Conservation (phyloP, 2,797 vertebrate genomes). For the Sebastes matsubarae region DNA sequence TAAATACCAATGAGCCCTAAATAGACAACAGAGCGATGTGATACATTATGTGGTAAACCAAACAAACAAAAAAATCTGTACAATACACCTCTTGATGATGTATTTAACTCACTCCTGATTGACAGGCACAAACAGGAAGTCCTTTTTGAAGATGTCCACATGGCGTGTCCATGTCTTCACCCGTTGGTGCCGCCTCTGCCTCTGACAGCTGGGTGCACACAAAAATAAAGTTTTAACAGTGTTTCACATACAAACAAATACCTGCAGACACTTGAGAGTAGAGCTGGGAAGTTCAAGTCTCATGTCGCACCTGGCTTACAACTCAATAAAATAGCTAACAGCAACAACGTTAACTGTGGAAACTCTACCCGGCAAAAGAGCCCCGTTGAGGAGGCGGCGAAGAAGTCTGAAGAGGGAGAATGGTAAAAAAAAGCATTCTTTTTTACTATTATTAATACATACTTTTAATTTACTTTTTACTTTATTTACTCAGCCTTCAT, state of each 20-base stretch:
- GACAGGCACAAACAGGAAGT: constrained; percentile 97
- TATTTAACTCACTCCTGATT: constrained; percentile 94
- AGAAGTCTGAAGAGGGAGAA: no score
- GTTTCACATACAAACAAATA: background rate
- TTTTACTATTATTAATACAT: no score
- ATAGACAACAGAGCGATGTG: background rate
- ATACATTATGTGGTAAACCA: background rate
- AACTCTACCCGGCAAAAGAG: no score
- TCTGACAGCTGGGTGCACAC: constrained; percentile 71
- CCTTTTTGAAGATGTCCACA: constrained; percentile 96
- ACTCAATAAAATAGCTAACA: no score
- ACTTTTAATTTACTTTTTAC: no score
- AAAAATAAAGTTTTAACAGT: background rate
- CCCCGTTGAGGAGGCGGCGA: no score
- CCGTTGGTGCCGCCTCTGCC: constrained; percentile 91
- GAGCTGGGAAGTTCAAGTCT: background rate
- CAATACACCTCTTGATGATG: background rate
- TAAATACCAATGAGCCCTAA: constrained; percentile 96
- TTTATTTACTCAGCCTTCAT: no score
- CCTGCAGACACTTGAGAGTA: background rate
- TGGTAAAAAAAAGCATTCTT: no score
- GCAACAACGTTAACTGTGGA: no score
- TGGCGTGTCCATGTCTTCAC: constrained; percentile 98
- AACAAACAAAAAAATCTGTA: background rate
- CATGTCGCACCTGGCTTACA: background rate